Base-by-base conservation (phyloP, 2,113 vertebrate genomes). In the Falco punctatus region DNA sequence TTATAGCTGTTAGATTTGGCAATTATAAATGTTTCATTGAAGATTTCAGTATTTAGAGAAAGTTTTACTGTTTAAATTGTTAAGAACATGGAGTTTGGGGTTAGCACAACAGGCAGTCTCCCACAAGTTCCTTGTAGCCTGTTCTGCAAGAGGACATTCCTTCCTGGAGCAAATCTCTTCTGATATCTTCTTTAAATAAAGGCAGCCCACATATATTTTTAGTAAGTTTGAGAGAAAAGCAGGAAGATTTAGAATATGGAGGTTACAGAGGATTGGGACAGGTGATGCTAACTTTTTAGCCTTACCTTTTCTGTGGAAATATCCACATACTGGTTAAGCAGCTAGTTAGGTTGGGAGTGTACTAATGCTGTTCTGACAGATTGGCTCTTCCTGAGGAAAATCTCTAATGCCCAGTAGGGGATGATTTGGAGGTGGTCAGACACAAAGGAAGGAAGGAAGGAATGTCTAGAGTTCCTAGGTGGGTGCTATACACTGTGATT, bases 21-120 rank as follows among this genome's bases (percentile, higher is more conserved):
- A 97, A 97, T 97, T 97, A 97, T 96, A 94, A 97, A 96, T 86
- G 97, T 94, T 77, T 96, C 93, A 96, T 96, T 97, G 96, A 96
- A 95, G 96, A 95, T 97, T 97, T 97, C 84, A 86, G 89, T 96
- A 96, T 97, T 96, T 97, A 95, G 96, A 86, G 93, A 96, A 97
- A 97, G 97, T 97, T 97, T 97, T 88, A 97, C 78, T 88, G 92
- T 96, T 97, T 91, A 92, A 95, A 95, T 97, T 92, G 96, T 97
- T 94, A 97, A 97, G 96, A 96, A 96, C 73, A 0, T 95, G 77
- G 92, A 97, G 94, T 97, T 97, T 94, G 89, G 94, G 84, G 91
- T 86, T 87, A 88, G 92, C 95, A 96, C 95, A 95, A 97, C 91
- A 96, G 95, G 95, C 95, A 97, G 94, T 97, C 97, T 96, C 28